Evolutionary conservation across 2,113 vertebrate genomes (phyloP).

Genomic region (Mastomys natalensis): DNA sequence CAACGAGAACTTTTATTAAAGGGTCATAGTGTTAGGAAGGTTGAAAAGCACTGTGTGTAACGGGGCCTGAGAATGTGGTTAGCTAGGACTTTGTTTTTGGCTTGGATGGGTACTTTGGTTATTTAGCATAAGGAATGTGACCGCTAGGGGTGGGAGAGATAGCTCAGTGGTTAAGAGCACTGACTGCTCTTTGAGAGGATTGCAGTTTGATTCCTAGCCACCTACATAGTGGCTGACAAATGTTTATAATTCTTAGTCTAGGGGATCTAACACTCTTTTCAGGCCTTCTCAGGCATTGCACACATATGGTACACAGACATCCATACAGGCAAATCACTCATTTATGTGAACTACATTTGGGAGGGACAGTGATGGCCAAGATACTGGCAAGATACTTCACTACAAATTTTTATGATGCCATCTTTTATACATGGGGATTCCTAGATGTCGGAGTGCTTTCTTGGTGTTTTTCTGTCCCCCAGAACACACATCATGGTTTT

Average conservation of each 20-base stretch:
- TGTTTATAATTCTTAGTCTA: not conserved
- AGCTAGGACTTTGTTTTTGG: conserved; percentile 1
- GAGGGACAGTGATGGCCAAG: not conserved
- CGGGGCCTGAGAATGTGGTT: not conserved
- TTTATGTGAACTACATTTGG: too few species aligned
- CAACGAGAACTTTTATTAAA: not conserved
- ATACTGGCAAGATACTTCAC: not conserved
- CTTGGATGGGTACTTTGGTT: not conserved
- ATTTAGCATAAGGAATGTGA: not conserved
- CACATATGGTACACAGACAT: not conserved
- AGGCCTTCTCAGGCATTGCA: not conserved
- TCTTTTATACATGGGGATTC: not conserved
- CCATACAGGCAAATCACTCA: not conserved
- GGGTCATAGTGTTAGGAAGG: not conserved
- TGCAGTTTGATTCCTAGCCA: not conserved
- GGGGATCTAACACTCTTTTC: not conserved
- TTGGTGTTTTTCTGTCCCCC: not conserved
- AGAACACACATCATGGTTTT: not conserved
- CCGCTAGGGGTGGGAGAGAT: not conserved
- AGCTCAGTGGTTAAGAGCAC: not conserved
- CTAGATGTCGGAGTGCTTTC: not conserved
- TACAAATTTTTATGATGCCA: not conserved
- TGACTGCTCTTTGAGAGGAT: not conserved
- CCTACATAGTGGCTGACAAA: not conserved
- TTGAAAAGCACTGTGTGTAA: not conserved